These are phyloP conservation scores for Leptinotarsa texana DNA, from an alignment of 1,140 invertebrate species.

Conservation along the genomic window DNA sequence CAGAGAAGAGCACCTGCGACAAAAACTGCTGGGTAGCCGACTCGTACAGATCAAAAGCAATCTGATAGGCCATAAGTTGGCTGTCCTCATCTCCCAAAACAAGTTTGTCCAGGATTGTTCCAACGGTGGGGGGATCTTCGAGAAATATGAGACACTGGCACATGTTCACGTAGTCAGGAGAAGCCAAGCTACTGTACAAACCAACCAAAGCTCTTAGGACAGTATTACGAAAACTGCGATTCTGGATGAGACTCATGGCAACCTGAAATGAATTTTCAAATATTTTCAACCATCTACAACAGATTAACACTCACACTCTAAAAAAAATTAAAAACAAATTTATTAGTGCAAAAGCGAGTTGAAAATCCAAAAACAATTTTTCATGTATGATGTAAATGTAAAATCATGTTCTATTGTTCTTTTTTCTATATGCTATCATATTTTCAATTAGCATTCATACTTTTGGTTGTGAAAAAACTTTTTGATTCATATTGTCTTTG, in stretches of 20 bases:
- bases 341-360: too few relatives aligned
- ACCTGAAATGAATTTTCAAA: conserved; percentile 63
- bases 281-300: too few relatives aligned
- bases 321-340: too few relatives aligned
- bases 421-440: too few relatives aligned
- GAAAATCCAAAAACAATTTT: too few relatives aligned
- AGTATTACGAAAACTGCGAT: conserved; percentile 87
- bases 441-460: too few relatives aligned
- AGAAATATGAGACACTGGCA: conserved; percentile 95
- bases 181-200: conserved; percentile 82
- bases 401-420: too few relatives aligned
- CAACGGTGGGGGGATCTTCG: conserved; percentile 89
- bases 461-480: too few relatives aligned
- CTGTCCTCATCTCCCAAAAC: conserved; percentile 76
- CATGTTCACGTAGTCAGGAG: conserved; percentile 95
- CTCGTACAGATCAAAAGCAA: conserved; percentile 98
- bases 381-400: too few relatives aligned
- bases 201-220: conserved; percentile 88
- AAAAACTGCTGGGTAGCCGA: conserved; percentile 98
- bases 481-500: too few relatives aligned
- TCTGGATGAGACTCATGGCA: conserved; percentile 93
- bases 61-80: conserved; percentile 95
- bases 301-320: too few relatives aligned
- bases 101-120: conserved; percentile 87
- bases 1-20: conserved; percentile 80